Percentiles rank a stretch among this genome's conserved stretches.
phyloP scores from a whole-genome alignment of 2,888 invertebrate species.

The Catocala fraxini region DNA sequence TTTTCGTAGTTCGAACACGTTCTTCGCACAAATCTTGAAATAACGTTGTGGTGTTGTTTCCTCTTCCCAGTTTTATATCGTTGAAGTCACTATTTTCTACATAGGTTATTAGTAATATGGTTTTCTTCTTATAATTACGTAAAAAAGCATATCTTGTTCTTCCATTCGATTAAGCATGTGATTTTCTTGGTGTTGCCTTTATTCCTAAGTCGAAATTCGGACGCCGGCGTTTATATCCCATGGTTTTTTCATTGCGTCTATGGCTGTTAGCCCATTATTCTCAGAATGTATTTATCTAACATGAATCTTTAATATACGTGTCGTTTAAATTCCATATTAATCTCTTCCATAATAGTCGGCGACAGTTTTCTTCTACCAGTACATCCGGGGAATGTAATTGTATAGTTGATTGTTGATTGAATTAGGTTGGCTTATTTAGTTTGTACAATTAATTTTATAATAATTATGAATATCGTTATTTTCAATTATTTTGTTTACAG shows the following conservation, averaged over 20 bases:
- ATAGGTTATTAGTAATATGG: not conserved
- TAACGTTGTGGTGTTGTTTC: slow-evolving; percentile 1
- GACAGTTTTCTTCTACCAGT: not conserved
- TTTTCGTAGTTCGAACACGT: not conserved
- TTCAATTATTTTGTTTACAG: slow-evolving; percentile 19
- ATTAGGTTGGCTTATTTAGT: not conserved
- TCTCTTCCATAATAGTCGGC: not conserved
- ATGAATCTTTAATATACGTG: too few relatives aligned
- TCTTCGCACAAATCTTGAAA: slow-evolving; percentile 4
- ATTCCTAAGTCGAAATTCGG: too few relatives aligned
- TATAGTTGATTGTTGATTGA: not conserved
- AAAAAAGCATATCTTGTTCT: not conserved
- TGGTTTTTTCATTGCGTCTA: too few relatives aligned
- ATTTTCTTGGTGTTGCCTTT: too few relatives aligned
- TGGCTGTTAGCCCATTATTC: too few relatives aligned
- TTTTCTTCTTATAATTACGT: not conserved
- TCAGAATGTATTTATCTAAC: too few relatives aligned
- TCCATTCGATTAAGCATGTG: not conserved
- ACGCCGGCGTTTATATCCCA: too few relatives aligned
- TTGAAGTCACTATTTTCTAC: too few relatives aligned
- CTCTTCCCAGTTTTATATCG: slow-evolving; percentile 1
- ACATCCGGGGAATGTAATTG: not conserved
- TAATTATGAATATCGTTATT: slow-evolving; percentile 9
- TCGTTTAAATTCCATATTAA: not conserved
- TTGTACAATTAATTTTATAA: slow-evolving; percentile 4